These are phyloP conservation scores for Crotophaga sulcirostris DNA, from an alignment of 2,113 vertebrate species.

Conservation along the genomic window DNA sequence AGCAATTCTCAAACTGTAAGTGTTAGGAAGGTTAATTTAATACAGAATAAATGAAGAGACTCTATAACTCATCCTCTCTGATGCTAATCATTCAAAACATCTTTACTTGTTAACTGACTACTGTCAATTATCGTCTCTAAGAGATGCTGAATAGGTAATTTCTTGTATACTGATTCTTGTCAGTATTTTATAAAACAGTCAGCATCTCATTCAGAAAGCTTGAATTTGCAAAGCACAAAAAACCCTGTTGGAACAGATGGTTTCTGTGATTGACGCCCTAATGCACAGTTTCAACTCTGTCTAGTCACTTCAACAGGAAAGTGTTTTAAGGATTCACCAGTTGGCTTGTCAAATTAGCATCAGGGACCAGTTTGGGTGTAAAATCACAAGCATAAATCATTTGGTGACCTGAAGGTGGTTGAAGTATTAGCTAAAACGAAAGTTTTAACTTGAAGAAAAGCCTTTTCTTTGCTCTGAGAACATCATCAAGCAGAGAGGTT, in stretches of 20 bases:
- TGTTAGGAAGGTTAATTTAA: conserved; percentile 33
- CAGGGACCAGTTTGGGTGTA: conserved; percentile 41
- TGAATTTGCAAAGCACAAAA: conserved; percentile 43
- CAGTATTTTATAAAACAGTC: conserved; percentile 57
- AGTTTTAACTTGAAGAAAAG: not conserved
- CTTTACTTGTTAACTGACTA: conserved; percentile 46
- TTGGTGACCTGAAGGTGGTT: conserved; percentile 6
- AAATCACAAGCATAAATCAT: conserved; percentile 30
- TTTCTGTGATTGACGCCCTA: conserved; percentile 60
- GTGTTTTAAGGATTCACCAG: conserved; percentile 53
- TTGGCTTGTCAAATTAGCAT: conserved; percentile 64
- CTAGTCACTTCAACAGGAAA: conserved; percentile 60
- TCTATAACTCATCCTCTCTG: conserved; percentile 14
- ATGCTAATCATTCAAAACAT: conserved; percentile 40
- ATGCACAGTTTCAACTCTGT: conserved; percentile 56
- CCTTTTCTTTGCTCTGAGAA: not conserved
- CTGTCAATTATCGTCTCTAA: conserved; percentile 41
- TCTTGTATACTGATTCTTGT: conserved; percentile 55
- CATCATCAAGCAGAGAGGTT: not conserved
- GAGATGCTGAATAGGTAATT: conserved; percentile 47
- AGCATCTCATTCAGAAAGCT: conserved; percentile 49
- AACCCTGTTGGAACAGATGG: conserved; percentile 57
- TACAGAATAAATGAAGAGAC: conserved; percentile 6
- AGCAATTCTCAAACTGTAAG: not conserved
- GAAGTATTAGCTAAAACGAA: not conserved